phyloP scores from a whole-genome alignment of 2,797 vertebrate species.

The Anabacerthia variegaticeps region DNA sequence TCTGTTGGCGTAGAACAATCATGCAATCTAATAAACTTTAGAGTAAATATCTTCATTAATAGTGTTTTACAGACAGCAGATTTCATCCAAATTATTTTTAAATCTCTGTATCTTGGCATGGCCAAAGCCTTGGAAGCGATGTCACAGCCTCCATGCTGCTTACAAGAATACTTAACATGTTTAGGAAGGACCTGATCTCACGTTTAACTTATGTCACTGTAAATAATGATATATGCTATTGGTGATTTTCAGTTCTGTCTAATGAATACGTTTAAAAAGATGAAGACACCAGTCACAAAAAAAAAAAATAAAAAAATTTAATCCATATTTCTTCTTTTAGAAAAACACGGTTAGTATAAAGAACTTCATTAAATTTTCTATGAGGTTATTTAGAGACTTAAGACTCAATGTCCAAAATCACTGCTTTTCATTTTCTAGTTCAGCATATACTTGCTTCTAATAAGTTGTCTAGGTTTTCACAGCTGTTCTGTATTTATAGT shows the following conservation, averaged over 20 bases:
- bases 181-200: background rate
- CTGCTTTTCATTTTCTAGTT: conserved; percentile 21
- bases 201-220: background rate
- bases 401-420: background rate
- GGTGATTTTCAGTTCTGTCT: background rate
- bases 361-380: background rate
- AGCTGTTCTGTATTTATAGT: conserved; percentile 59
- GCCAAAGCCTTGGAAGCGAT: background rate
- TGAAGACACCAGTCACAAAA: background rate
- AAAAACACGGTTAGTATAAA: background rate
- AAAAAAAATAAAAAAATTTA: no score
- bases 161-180: background rate
- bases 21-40: background rate
- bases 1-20: background rate
- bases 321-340: background rate
- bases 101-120: background rate
- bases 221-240: background rate
- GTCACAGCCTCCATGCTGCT: background rate
- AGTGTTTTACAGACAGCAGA: background rate
- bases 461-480: conserved; percentile 6
- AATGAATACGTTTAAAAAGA: background rate
- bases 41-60: background rate
- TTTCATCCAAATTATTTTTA: background rate
- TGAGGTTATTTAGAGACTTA: background rate
- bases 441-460: background rate